phyloP scores from a whole-genome alignment of 2,113 vertebrate species.

The Chloroceryle aenea region DNA sequence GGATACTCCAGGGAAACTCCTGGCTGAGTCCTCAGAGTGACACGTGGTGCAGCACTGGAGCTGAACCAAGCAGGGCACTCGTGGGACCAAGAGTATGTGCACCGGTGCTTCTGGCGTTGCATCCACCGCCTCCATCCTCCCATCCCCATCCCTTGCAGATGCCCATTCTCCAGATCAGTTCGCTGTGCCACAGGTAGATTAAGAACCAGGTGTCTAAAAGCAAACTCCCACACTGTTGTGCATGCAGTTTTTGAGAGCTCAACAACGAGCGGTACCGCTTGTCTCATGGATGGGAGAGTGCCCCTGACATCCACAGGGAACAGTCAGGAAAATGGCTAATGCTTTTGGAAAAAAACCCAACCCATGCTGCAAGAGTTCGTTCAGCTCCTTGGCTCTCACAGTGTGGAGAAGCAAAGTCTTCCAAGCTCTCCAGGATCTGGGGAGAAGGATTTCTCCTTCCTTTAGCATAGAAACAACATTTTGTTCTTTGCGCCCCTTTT shows the following conservation, averaged over 20 bases:
- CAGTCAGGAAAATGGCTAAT: background rate
- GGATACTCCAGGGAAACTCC: background rate
- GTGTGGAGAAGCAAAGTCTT: background rate
- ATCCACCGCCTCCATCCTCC: background rate
- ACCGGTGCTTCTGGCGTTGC: background rate
- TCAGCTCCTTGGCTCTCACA: background rate
- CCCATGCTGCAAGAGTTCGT: background rate
- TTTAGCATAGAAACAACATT: background rate
- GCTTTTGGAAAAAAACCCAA: background rate
- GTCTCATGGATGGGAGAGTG: background rate
- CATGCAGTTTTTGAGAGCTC: background rate
- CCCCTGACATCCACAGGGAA: background rate
- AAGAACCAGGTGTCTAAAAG: background rate
- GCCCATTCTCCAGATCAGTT: background rate
- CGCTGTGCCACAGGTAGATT: background rate
- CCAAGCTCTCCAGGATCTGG: background rate
- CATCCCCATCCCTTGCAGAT: background rate
- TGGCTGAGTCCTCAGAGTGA: background rate
- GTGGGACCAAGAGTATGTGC: fast-evolving
- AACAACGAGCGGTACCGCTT: fast-evolving
- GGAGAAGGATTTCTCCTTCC: background rate
- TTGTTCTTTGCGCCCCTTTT: background rate
- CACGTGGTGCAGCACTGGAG: background rate
- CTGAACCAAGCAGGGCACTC: background rate
- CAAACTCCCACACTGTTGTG: background rate